These are phyloP conservation scores for Podabrus alpinus DNA, from an alignment of 2,888 invertebrate genomes.

Conservation along the genomic window DNA sequence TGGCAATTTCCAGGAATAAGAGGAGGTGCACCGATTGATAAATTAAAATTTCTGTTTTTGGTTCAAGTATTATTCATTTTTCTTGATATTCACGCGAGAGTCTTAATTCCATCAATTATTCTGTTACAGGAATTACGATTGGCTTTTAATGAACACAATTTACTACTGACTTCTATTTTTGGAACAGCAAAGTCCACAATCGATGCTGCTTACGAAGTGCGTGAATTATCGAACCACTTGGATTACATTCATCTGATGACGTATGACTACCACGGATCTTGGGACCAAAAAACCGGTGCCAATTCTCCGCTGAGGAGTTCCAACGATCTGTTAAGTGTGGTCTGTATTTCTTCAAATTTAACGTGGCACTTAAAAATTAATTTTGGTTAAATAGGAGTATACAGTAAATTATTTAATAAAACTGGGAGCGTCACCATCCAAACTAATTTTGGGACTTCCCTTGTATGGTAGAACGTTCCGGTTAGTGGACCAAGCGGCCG, in stretches of 20 bases:
- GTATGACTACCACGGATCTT: neutral
- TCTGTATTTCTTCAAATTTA: neutral
- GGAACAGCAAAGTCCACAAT: no score
- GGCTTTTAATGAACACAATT: no score
- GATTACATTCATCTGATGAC: constrained; percentile 2
- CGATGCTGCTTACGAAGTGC: no score
- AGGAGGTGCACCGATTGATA: constrained; percentile 53
- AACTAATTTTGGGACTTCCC: constrained; percentile 35
- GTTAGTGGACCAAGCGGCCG: neutral
- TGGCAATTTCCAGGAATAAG: constrained; percentile 58
- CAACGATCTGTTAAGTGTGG: neutral
- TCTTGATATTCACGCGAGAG: neutral
- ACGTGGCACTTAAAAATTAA: neutral
- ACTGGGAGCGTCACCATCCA: neutral
- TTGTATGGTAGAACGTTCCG: constrained; percentile 33
- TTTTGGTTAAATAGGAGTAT: neutral
- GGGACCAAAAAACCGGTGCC: neutral
- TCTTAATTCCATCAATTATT: neutral
- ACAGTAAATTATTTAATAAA: no score
- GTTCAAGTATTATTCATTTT: no score
- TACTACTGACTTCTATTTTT: no score
- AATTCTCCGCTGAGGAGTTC: neutral
- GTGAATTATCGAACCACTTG: no score
- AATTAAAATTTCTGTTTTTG: constrained; percentile 48
- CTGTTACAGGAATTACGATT: neutral